Conservation (phyloP, 2,888 invertebrate species). For the Caradrina kadenii region DNA sequence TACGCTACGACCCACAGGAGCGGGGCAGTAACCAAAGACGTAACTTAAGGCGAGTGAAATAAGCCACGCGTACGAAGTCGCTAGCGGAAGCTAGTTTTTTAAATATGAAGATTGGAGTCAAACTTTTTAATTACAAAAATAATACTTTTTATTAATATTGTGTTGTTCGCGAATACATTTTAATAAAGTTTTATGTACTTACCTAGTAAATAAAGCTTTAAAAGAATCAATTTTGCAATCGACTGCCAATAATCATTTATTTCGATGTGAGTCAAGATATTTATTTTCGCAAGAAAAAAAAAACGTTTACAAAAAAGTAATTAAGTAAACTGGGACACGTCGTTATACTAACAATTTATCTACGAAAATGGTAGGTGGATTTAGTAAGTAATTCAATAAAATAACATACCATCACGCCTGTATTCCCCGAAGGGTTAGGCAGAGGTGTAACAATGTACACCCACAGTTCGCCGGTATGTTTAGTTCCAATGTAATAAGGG, state of each 20-base stretch:
- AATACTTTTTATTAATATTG: not conserved
- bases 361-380: not conserved
- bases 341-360: not conserved
- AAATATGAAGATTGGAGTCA: not conserved
- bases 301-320: conserved; percentile 17
- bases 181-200: conserved; percentile 4
- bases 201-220: not conserved
- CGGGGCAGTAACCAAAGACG: too few species aligned
- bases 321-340: not conserved
- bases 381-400: not conserved
- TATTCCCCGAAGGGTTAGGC: too few species aligned
- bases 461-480: too few species aligned
- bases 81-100: too few species aligned
- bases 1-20: too few species aligned
- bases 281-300: conserved; percentile 11
- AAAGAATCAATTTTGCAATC: conserved; percentile 12
- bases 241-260: not conserved
- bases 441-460: too few species aligned
- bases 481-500: too few species aligned
- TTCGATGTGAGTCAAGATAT: not conserved
- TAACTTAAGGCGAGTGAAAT: too few species aligned
- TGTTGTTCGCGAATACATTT: not conserved
- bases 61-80: too few species aligned
- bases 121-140: not conserved
- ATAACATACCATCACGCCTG: too few species aligned